Base-by-base conservation (phyloP, 2,888 invertebrate species). In the Oscheius sp. region DNA sequence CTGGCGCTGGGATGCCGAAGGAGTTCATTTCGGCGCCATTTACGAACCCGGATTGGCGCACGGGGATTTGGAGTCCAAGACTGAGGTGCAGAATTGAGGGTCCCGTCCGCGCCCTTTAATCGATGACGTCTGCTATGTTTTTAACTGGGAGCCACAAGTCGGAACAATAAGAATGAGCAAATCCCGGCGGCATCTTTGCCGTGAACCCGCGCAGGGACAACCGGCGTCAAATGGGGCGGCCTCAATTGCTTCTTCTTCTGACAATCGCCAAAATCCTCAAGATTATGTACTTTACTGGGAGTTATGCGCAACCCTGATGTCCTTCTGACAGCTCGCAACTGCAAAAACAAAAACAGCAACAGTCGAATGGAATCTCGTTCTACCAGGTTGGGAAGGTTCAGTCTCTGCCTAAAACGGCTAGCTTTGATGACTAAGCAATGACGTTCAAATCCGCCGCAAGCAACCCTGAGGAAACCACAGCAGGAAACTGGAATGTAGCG, bases 61-160 rank as follows among this genome's bases (percentile, higher is more conserved):
- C 42, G 61, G 61, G 61, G 61, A 61, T 45, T 61, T 61, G 61
- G 61, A 61, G 25, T 27, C 55, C 39, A 45, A 25, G 25, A 25
- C 55, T 37, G 33, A 37, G 61, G 45, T 25, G 58, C 39, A 58
- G 42, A 61, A 61, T 45, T 61, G 42, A 27, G 27, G 61, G n/a
- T n/a, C 34, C 61, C 61, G 61, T 61, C 61, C 23, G 42, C 61
- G 61, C 61, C 61, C 31, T 61, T 61, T 45, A 64, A 64, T 64
- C 64, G 64, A 64, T 64, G 64, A 64, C 64, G 64, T 48, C 64
- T 50, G 48, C 48, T 64, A 34, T 64, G 64, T 64, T 64, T 50
- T 64, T 64, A 50, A 42, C 57, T 57, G 33, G 31, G 31, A 61
- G 61, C 61, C 61, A 61, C 61, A 61, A 61, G 61, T 61, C 61